Percentiles rank a stretch among this genome's conserved stretches.
Conservation (phyloP, 2,113 vertebrate species). For the Tenrec ecaudatus region DNA sequence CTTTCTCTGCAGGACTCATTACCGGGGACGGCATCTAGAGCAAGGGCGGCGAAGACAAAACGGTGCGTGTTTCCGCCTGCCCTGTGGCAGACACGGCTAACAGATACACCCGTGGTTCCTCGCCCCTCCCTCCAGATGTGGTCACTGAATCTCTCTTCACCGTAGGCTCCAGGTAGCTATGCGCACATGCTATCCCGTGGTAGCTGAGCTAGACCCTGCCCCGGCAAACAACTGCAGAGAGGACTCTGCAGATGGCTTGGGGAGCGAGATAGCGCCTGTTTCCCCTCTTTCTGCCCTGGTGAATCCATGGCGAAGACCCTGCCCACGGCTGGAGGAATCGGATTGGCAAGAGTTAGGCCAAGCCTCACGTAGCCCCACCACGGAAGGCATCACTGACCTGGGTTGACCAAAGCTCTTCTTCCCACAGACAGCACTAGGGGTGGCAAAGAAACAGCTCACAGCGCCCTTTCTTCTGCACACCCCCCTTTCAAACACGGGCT, state of each 20-base stretch:
- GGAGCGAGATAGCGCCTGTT: slow-evolving; percentile 6
- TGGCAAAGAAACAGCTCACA: not conserved
- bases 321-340: not conserved
- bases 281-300: not conserved
- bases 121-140: not conserved
- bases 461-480: not conserved
- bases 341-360: not conserved
- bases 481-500: not conserved
- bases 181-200: not conserved
- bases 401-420: not conserved
- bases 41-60: not conserved
- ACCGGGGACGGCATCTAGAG: slow-evolving; percentile 6
- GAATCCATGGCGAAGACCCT: not conserved
- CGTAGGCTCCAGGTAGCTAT: not conserved
- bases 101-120: not conserved
- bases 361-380: not conserved
- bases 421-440: not conserved
- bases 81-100: not conserved
- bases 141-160: slow-evolving; percentile 9
- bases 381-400: slow-evolving; percentile 55
- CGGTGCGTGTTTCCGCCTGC: not conserved
- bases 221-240: not conserved
- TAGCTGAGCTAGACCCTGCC: not conserved
- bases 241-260: not conserved
- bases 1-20: slow-evolving; percentile 59